These are phyloP conservation scores for Epinephelus malabaricus DNA, from an alignment of 2,797 vertebrate species.

Conservation along the genomic window DNA sequence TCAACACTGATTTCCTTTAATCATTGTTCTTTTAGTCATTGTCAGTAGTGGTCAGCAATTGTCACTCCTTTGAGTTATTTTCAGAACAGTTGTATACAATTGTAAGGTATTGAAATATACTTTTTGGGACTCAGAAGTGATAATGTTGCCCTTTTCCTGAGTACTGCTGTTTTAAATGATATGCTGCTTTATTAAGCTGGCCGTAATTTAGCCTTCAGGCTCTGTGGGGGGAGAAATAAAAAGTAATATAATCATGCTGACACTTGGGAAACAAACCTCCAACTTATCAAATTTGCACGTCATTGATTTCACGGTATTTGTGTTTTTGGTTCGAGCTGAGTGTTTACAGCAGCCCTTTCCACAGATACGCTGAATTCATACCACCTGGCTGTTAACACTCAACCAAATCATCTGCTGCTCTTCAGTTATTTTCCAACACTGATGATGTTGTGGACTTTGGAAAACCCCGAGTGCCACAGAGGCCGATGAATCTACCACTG, in stretches of 20 bases:
- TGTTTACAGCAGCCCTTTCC: slow-evolving; percentile 7
- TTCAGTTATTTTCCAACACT: slow-evolving; percentile 33
- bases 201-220: background rate
- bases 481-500: slow-evolving; percentile 3
- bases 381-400: slow-evolving; percentile 25
- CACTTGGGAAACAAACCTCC: background rate
- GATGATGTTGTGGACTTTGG: slow-evolving; percentile 45
- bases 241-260: background rate
- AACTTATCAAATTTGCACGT: background rate
- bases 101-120: too few relatives aligned
- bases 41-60: too few relatives aligned
- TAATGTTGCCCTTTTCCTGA: background rate
- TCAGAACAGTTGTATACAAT: too few relatives aligned
- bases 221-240: background rate
- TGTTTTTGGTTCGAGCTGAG: background rate
- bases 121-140: background rate
- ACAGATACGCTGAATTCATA: slow-evolving; percentile 10
- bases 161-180: background rate
- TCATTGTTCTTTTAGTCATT: too few relatives aligned
- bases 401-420: slow-evolving; percentile 26
- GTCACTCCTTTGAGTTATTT: too few relatives aligned
- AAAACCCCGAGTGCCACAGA: slow-evolving; percentile 53
- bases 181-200: background rate
- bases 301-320: background rate
- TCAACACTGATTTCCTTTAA: background rate